Evolutionary conservation across 2,113 vertebrate species (phyloP).

Genomic region (Mesoclemmys tuberculata): DNA sequence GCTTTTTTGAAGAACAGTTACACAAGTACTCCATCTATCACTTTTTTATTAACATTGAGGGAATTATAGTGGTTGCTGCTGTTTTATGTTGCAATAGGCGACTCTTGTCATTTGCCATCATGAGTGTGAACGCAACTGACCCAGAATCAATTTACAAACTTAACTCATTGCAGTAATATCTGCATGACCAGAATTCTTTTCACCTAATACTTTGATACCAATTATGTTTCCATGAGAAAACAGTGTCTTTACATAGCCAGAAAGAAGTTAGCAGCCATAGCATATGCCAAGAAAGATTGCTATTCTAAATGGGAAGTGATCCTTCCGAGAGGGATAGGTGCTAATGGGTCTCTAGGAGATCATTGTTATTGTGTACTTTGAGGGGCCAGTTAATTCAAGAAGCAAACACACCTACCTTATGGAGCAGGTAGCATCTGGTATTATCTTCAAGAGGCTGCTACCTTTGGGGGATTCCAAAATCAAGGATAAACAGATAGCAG

Average conservation of each 20-base stretch:
- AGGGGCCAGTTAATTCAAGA: background rate
- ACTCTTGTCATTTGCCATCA: background rate
- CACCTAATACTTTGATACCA: background rate
- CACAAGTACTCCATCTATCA: rapidly evolving
- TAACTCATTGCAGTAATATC: background rate
- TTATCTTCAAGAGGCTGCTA: background rate
- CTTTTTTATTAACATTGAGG: background rate
- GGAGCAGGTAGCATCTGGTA: background rate
- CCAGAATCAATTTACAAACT: background rate
- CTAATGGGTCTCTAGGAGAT: background rate
- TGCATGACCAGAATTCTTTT: background rate
- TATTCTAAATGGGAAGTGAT: background rate
- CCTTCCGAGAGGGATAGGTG: background rate
- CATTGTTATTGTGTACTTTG: rapidly evolving
- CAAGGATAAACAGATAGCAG: background rate
- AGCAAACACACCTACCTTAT: background rate
- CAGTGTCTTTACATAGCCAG: background rate
- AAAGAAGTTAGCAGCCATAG: background rate
- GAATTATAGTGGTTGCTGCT: background rate
- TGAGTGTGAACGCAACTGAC: background rate
- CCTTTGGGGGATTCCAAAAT: background rate
- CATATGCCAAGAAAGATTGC: rapidly evolving
- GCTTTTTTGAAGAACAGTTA: background rate
- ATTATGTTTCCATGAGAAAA: background rate
- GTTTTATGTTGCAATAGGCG: background rate